Conservation (phyloP, 2,888 invertebrate genomes). For the Lutraria lutraria region DNA sequence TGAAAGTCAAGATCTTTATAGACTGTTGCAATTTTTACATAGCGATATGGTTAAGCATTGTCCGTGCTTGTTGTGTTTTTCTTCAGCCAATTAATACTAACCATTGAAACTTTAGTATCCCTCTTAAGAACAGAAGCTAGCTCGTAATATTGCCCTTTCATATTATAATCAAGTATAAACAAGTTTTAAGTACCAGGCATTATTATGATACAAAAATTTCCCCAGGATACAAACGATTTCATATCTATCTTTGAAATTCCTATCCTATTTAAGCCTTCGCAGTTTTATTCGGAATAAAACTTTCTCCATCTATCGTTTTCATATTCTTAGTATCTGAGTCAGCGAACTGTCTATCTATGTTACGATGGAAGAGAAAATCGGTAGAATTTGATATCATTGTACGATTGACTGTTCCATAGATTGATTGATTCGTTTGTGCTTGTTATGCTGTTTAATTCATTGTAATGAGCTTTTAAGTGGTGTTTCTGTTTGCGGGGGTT, state of each 20-base stretch:
- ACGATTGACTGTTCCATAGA: neutral
- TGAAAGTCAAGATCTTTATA: neutral
- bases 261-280: neutral
- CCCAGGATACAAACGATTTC: neutral
- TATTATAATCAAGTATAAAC: too few species aligned
- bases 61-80: neutral
- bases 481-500: neutral
- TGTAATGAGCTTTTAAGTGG: constrained; percentile 12
- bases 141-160: neutral
- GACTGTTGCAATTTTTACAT: neutral
- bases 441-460: neutral
- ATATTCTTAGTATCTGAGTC: neutral
- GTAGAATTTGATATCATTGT: neutral
- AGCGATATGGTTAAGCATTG: neutral
- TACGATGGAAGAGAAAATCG: neutral
- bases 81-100: neutral
- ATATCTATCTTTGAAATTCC: neutral
- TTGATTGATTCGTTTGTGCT: neutral
- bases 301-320: neutral
- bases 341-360: neutral
- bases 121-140: neutral
- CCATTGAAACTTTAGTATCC: neutral
- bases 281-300: neutral
- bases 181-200: too few species aligned
- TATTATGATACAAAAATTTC: neutral